Base-by-base conservation (phyloP, 2,113 vertebrate genomes). In the Arothron firmamentum region DNA sequence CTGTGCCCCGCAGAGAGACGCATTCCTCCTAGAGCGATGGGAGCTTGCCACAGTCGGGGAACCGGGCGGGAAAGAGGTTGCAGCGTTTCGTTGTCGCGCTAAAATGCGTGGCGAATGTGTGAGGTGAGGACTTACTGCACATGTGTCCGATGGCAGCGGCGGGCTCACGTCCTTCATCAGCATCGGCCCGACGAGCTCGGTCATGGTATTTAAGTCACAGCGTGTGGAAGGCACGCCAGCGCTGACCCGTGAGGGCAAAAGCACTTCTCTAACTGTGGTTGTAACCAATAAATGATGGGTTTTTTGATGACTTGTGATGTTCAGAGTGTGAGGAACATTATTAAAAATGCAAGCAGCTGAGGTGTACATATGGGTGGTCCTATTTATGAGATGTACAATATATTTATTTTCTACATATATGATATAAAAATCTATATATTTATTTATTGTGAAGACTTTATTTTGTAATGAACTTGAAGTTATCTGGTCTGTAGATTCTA, bases 321-420 rank as follows among this genome's bases (percentile, higher is more conserved):
- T 90, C 78, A 78, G 78, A 81, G 74, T 77, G 85, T 85, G 73
- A 65, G 82, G 87, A 92, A 90, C 90, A 90, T 91, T 91, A 92
- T 92, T 89, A 89, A 91, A 85, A 91, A 92, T 91, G 86, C 90
- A 92, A 92, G 92, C 90, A 92, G 92, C 90, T 90, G 93, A 92
- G 91, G 92, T 96, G 94, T 96, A 93, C 92, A 93, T 93, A 94
- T 91, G 92, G 92, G 93, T 90, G 91, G 91, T 92, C 93, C 90
- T 99, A 99, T 99, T 98, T 98, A 99, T 96, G 88, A 98, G 93
- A 94, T 95, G 93, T 96, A 97, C 94, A 91, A 95, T 92, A 91
- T 98, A 98, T 99, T 98, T 99, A 98, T 98, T 99, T 98, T 92
- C 85, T 85, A 87, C 96, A 93, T 99, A 96, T 96, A 94, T 95